Conservation (phyloP, 2,797 vertebrate species). For the Muscicapa comitata region DNA sequence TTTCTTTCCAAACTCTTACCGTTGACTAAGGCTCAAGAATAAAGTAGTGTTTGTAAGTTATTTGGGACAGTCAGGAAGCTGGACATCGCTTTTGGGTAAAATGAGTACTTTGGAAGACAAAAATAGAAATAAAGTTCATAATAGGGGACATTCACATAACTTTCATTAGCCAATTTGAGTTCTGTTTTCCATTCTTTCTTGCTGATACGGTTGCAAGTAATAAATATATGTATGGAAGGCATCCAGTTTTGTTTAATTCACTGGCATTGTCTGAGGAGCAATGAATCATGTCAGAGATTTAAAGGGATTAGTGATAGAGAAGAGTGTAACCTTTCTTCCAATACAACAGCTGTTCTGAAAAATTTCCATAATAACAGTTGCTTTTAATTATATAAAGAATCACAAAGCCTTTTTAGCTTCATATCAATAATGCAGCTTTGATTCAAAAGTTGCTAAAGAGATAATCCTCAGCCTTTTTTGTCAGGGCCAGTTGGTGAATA, state of each 20-base stretch:
- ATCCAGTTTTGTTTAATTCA: constrained; percentile 44
- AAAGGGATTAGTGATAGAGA: constrained; percentile 66
- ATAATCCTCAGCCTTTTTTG: constrained; percentile 59
- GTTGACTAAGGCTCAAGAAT: background rate
- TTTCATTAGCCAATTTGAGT: background rate
- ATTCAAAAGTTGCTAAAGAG: constrained; percentile 62
- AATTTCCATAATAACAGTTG: constrained; percentile 65
- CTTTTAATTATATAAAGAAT: constrained; percentile 72
- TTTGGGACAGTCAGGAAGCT: background rate
- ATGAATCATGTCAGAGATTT: constrained; percentile 63
- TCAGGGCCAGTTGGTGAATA: constrained; percentile 35
- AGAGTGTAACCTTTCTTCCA: constrained; percentile 58
- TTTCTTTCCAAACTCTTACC: background rate
- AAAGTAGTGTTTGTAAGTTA: background rate
- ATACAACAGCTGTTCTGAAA: constrained; percentile 56
- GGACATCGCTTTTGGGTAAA: background rate
- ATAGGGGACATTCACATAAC: background rate
- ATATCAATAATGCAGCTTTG: constrained; percentile 66
- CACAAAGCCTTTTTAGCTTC: constrained; percentile 59
- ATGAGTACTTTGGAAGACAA: background rate
- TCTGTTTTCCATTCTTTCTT: background rate
- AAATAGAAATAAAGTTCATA: background rate
- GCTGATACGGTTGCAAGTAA: background rate
- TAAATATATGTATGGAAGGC: constrained; percentile 33
- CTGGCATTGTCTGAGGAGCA: constrained; percentile 9